Conservation (phyloP, 2,888 invertebrate species). For the Eledona agricola region DNA sequence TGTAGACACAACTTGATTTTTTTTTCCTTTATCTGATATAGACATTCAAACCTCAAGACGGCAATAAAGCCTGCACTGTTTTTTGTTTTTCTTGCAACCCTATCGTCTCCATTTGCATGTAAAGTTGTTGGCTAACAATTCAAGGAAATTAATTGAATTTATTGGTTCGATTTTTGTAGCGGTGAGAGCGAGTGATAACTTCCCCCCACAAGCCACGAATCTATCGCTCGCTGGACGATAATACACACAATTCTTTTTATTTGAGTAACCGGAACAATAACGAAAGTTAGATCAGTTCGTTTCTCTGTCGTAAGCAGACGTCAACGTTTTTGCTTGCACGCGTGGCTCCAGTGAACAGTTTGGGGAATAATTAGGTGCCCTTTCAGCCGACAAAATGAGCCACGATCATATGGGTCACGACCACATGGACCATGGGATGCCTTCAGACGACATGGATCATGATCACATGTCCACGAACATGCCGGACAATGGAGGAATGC, state of each 20-base stretch:
- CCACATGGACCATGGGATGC: slow-evolving; percentile 37
- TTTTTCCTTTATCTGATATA: no score
- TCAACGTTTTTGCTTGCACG: slow-evolving; percentile 8
- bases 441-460: no score
- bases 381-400: no score
- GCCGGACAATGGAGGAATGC: slow-evolving; percentile 39
- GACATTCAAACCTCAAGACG: no score
- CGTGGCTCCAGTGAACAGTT: no score
- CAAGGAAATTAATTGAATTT: background rate
- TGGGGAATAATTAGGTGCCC: no score
- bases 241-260: slow-evolving; percentile 25
- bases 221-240: slow-evolving; percentile 26
- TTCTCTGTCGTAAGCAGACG: slow-evolving; percentile 6
- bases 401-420: slow-evolving; percentile 24
- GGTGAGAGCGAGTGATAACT: slow-evolving; percentile 10
- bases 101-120: no score
- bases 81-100: no score
- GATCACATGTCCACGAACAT: slow-evolving; percentile 34
- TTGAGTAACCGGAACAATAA: slow-evolving; percentile 24
- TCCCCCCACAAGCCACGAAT: slow-evolving; percentile 15
- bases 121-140: no score
- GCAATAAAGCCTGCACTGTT: no score
- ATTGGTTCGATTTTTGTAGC: background rate
- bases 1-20: no score
- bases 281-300: slow-evolving; percentile 23